Base-by-base conservation (phyloP, 2,113 vertebrate species). In the Vanacampus margaritifer region DNA sequence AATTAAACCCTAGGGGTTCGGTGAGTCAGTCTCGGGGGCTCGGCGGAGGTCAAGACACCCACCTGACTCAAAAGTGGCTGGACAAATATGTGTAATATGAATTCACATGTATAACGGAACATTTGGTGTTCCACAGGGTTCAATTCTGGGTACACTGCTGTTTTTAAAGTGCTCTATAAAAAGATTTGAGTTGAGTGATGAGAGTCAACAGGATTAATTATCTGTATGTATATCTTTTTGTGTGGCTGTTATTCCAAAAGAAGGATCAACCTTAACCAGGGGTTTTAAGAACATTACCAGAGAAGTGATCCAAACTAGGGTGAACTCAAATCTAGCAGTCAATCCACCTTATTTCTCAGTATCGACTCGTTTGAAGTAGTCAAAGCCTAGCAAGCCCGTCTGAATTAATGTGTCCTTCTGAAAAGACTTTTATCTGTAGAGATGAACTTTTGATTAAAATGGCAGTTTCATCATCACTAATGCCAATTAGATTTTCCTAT, bases 361-460 rank as follows among this genome's bases (percentile, higher is more conserved):
- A 61, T 67, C 57, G 63, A 66, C 56, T 51, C 43, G 67, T 2
- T 65, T 79, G 64, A 51, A 60, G 56, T 58, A 26, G 58, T 61
- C 68, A 37, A 67, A 60, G 51, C 43, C 16, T 46, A 19, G 14
- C 68, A 64, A 57, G 45, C 24, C 1, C 17, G 67, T 68, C 65
- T 43, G 54, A 72, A 35, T 69, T 43, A 51, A 67, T 71, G 68
- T 43, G 68, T 67, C 43, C 28, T 63, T 69, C 56, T 50, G 56
- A 76, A 41, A 65, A 74, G 28, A 62, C 71, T 35, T 68, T 73
- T 69, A 68, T 75, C 39, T 69, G 66, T 26, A 48, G 21, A 84
- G 83, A 86, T 78, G 75, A 77, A 83, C 86, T 78, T 54, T 69
- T 14, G 48, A 73, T 83, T 17, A 82, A 84, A 48, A 69, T 62